Conservation (phyloP, 2,888 invertebrate species). For the Brachyptera putata region DNA sequence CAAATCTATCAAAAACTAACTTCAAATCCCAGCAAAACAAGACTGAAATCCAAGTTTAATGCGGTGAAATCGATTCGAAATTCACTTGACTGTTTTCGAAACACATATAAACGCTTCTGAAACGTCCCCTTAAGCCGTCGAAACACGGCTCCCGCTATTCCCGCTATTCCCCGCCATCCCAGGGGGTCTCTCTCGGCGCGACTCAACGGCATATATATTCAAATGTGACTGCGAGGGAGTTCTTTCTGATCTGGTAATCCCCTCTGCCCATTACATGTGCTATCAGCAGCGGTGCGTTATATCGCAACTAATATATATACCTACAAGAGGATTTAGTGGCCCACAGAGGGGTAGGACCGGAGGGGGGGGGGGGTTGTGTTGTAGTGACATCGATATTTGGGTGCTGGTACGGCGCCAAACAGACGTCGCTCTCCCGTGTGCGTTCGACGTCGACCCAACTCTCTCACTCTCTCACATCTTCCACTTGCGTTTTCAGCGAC, state of each 20-base stretch:
- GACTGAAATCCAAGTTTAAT: not conserved
- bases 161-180: not conserved
- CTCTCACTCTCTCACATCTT: not conserved
- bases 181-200: not conserved
- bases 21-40: not conserved
- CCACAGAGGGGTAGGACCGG: not conserved
- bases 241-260: slow-evolving; percentile 8
- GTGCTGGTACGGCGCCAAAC: not conserved
- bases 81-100: not conserved
- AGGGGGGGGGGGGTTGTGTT: not conserved
- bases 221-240: not conserved
- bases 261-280: slow-evolving; percentile 9
- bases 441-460: too few relatives aligned
- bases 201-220: not conserved
- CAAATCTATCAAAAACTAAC: not conserved
- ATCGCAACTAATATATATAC: slow-evolving; percentile 3
- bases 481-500: too few relatives aligned
- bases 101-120: not conserved
- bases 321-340: slow-evolving; percentile 8
- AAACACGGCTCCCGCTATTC: not conserved
- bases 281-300: not conserved
- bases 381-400: not conserved
- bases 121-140: not conserved
- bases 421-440: not conserved
- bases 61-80: not conserved